Percentiles rank a stretch among this genome's conserved stretches.
phyloP scores from a whole-genome alignment of 2,797 vertebrate genomes.

The Petrocephalus schoutedeni region DNA sequence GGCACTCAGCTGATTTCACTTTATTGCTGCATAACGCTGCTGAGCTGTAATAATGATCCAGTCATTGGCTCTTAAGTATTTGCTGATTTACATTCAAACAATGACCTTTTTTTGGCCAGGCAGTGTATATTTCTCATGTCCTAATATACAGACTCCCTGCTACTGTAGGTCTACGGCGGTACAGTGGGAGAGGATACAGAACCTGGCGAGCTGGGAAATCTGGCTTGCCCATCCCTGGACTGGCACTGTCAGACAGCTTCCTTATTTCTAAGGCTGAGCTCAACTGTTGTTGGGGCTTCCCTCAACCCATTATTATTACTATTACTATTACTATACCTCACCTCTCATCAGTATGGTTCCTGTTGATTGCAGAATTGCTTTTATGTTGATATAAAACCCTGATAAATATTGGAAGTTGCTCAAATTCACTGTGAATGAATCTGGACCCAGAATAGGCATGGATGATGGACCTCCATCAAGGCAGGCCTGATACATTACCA shows the following conservation, averaged over 20 bases:
- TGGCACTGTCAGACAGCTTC: slow-evolving; percentile 25
- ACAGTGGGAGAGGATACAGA: not conserved
- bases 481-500: not conserved
- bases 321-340: not conserved
- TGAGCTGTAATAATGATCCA: no score
- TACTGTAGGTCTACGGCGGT: slow-evolving; percentile 17
- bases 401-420: not conserved
- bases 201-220: slow-evolving; percentile 14
- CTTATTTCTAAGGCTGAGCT: slow-evolving; percentile 40
- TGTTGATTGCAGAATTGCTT: not conserved
- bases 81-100: no score
- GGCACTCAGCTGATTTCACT: no score
- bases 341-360: not conserved
- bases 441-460: not conserved
- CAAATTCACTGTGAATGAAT: not conserved
- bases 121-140: not conserved
- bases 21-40: no score
- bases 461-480: not conserved
- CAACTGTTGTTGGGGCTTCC: slow-evolving; percentile 36
- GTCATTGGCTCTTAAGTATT: no score
- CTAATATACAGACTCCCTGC: slow-evolving; percentile 15
- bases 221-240: slow-evolving; percentile 1
- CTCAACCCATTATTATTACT: not conserved
- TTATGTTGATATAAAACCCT: not conserved
- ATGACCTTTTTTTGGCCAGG: no score